Percentiles rank a stretch among this genome's conserved stretches.
phyloP scores from a whole-genome alignment of 2,888 invertebrate genomes.

The Pseudeuparius sepicola region DNA sequence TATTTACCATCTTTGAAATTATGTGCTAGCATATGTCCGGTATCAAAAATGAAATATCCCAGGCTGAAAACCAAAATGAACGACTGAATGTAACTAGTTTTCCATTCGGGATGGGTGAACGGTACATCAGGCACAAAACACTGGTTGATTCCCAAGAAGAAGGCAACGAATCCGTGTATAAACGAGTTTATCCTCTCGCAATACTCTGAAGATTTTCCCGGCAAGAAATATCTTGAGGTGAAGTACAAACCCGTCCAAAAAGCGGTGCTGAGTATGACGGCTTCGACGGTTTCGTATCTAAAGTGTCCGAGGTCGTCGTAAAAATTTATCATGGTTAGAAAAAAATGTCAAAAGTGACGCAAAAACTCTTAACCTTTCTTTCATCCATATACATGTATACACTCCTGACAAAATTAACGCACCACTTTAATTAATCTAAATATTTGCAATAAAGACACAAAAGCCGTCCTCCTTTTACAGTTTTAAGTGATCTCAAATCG shows the following conservation, averaged over 20 bases:
- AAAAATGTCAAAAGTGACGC: no score
- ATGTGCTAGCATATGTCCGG: constrained; percentile 40
- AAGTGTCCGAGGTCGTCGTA: no score
- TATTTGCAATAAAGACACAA: no score
- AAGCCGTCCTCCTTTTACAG: no score
- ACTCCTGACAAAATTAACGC: no score
- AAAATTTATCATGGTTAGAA: no score
- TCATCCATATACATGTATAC: no score
- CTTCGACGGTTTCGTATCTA: constrained; percentile 22
- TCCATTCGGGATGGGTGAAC: constrained; percentile 30
- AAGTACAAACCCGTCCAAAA: constrained; percentile 30
- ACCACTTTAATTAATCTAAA: no score
- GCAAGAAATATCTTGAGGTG: constrained; percentile 17
- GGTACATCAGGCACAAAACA: constrained; percentile 33
- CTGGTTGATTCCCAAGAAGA: constrained; percentile 31
- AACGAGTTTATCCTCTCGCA: constrained; percentile 29
- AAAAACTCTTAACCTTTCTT: no score
- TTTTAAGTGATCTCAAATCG: no score
- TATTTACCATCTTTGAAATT: no score
- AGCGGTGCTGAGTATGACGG: constrained; percentile 23
- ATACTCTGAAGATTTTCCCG: constrained; percentile 29
- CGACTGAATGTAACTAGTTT: constrained; percentile 28
- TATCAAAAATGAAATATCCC: constrained; percentile 54
- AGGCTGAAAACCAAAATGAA: constrained; percentile 46
- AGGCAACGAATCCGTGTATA: constrained; percentile 31